phyloP scores from a whole-genome alignment of 2,888 invertebrate species.

The Tetragonula carbonaria region DNA sequence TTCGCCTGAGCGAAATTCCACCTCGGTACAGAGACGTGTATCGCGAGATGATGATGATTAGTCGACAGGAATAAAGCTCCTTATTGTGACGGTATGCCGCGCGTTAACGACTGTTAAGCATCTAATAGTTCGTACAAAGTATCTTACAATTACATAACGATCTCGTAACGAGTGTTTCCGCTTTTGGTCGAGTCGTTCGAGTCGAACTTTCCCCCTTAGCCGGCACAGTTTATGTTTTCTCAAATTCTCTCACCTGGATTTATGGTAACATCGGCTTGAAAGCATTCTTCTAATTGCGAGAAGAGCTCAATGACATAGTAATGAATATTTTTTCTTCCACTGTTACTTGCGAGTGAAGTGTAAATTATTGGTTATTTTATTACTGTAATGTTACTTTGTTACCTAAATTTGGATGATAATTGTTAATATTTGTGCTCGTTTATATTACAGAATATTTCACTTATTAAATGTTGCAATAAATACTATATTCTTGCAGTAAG shows the following conservation, averaged over 20 bases:
- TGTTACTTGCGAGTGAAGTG: not conserved
- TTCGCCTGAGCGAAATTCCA: not conserved
- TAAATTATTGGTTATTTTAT: not conserved
- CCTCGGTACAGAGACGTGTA: not conserved
- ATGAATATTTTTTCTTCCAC: not conserved
- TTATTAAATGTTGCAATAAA: too few relatives aligned
- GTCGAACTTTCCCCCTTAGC: not conserved
- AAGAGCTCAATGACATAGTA: not conserved
- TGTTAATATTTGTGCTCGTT: too few relatives aligned
- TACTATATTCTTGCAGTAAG: too few relatives aligned
- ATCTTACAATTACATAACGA: constrained; percentile 9
- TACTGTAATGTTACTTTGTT: too few relatives aligned
- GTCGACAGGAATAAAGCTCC: not conserved
- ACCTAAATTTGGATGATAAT: too few relatives aligned
- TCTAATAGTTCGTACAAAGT: constrained; percentile 21
- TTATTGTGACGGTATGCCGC: not conserved
- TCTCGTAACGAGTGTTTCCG: constrained; percentile 22
- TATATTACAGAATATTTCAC: too few relatives aligned
- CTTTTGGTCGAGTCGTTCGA: not conserved
- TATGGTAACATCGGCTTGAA: not conserved
- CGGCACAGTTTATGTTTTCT: not conserved
- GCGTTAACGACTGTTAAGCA: constrained; percentile 17
- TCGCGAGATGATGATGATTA: not conserved
- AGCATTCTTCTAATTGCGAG: not conserved
- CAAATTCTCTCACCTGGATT: not conserved